Conservation (phyloP, 2,113 vertebrate species). For the Clinocottus analis region DNA sequence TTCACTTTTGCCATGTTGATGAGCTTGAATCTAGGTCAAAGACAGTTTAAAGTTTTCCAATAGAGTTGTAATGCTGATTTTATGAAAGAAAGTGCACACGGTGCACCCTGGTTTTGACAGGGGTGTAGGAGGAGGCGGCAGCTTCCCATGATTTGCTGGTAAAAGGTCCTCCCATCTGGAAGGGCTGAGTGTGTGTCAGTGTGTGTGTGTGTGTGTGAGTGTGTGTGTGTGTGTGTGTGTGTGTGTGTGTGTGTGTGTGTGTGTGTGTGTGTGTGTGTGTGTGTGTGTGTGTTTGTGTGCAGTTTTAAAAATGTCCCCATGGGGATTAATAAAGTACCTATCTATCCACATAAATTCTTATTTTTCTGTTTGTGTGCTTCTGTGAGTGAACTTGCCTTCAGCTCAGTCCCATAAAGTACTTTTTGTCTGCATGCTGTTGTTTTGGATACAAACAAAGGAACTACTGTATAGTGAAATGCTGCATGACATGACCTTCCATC, state of each 20-base stretch:
- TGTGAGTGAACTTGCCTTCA: constrained; percentile 7
- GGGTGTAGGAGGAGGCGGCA: background rate
- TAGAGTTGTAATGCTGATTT: rapidly evolving
- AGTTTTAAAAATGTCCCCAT: no score
- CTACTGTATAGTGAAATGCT: constrained; percentile 13
- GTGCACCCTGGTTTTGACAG: background rate
- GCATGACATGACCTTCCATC: constrained; percentile 31
- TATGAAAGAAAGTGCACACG: no score
- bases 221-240: background rate
- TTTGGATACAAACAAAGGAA: constrained; percentile 20
- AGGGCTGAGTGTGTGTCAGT: background rate
- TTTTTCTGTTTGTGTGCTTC: constrained; percentile 2
- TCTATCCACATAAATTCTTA: no score
- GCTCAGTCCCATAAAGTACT: constrained; percentile 16
- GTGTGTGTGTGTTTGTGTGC: background rate
- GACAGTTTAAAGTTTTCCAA: background rate
- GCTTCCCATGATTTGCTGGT: background rate
- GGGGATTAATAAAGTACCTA: no score
- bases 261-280: background rate
- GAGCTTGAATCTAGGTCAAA: no score
- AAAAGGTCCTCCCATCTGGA: constrained; percentile 6
- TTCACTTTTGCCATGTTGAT: constrained; percentile 62
- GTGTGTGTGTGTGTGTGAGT: background rate
- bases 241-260: background rate
- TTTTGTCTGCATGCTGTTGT: constrained; percentile 46